Base-by-base conservation (phyloP, 2,113 vertebrate species). In the Azemiops feae region DNA sequence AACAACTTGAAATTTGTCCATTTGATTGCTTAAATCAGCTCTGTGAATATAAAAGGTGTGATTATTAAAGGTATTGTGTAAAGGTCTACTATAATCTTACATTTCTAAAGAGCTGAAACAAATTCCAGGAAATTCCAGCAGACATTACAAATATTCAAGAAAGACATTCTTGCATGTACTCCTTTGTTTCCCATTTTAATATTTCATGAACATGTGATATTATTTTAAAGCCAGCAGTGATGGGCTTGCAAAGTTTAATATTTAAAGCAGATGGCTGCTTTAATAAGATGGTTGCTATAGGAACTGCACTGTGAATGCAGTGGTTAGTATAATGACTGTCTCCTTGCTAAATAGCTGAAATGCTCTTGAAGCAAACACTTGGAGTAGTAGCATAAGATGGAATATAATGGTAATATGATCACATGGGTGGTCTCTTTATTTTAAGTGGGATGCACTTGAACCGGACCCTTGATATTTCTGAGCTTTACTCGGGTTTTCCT, bases 231-330 rank as follows among this genome's bases (percentile, higher is more conserved):
- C 94, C 91, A 92, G 95, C 94, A 92, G 92, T 95, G 95, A 96
- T 95, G 96, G 96, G 96, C 95, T 96, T 96, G 93, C 97, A 93
- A 96, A 97, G 97, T 97, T 93, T 98, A 98, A 98, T 98, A 98
- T 98, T 98, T 98, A 97, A 97, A 98, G 97, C 98, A 98, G 98
- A 98, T 98, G 98, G 98, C 97, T 98, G 93, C 95, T 94, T 97
- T 97, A 98, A 96, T 98, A 98, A 98, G 98, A 97, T 96, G 97
- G 98, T 99, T 96, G 94, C 98, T 98, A 98, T 98, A 97, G 97
- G 97, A 97, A 98, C 89, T 95, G 95, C 90, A 93, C 95, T 97
- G 96, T 97, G 98, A 98, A 98, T 97, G 96, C 97, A 97, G 97
- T 97, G 97, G 97, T 98, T 98, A 97, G 98, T 98, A 96, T 97